Base-by-base conservation (phyloP, 2,113 vertebrate species). In the Perca schrenkii region DNA sequence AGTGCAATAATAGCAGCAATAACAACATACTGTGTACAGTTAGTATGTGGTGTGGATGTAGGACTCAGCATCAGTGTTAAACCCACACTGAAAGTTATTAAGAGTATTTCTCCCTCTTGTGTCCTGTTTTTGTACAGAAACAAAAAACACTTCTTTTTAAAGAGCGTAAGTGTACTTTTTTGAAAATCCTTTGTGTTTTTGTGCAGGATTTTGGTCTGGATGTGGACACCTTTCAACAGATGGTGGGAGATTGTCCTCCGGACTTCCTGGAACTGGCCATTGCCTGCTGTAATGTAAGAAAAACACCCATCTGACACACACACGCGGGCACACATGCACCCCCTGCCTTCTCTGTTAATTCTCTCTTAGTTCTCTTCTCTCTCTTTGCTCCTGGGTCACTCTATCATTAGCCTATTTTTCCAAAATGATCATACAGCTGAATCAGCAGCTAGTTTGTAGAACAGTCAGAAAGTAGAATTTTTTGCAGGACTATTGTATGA, bases 261-360 rank as follows among this genome's bases (percentile, higher is more conserved):
- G 86, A 95, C 36, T 99, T 99, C 92, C 95, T 99, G 83, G 95
- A 96, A 54, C 89, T 99, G 80, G 97, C 98, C 60, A 95, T 99
- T 63, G 91, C 95, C 86, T 99, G 98, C 95, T 99, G 98, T 90
- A 96, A 94, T 53, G 98, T 99, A 94, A 82, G 89, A 68, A 34
- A 65, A 36, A 60, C 25, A 60, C 6, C 34, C 34, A 34, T 34
- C 34, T 34, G 34, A 60, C 14, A 31, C 57, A 56, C 66, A 62
- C 25, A 62, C 34, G 13, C 16, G 4, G 31, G 46, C 25, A 8
- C 12, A 56, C 1, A 19, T 8, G 19, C 11, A 54, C 31, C 50
- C 16, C 4, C 6, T 36, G 36, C 21, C 16, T 28, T 28, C 60
- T 56, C 40, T n/a, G 7, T 70, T 22, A 36, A 7, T 36, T 46